Percentiles rank a stretch among this genome's conserved stretches.
Conservation (phyloP, 2,888 invertebrate genomes). For the Monoplex corrugatus region DNA sequence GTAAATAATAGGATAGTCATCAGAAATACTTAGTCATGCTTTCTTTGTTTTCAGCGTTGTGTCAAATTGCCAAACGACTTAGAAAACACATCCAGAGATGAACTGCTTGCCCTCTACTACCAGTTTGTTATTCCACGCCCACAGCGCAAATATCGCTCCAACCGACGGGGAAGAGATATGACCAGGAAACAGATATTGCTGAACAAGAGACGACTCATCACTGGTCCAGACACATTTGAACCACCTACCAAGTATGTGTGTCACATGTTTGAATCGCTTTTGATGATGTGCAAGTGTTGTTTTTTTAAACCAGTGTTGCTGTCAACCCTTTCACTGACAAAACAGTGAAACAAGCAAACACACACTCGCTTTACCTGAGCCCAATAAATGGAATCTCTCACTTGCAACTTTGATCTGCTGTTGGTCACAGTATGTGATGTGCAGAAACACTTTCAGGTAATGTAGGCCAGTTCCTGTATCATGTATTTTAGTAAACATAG, state of each 20-base stretch:
- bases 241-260: slow-evolving; percentile 60
- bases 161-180: slow-evolving; percentile 73
- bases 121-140: slow-evolving; percentile 75
- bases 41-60: slow-evolving; percentile 41
- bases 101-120: slow-evolving; percentile 74
- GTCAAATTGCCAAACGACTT: slow-evolving; percentile 59
- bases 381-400: too few species aligned
- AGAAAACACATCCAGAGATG: slow-evolving; percentile 65
- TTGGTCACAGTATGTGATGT: too few species aligned
- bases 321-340: too few species aligned
- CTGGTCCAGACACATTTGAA: slow-evolving; percentile 55
- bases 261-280: neutral
- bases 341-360: too few species aligned
- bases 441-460: too few species aligned
- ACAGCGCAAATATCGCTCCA: slow-evolving; percentile 74
- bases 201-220: slow-evolving; percentile 67
- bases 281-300: neutral
- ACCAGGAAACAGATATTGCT: slow-evolving; percentile 70
- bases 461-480: too few species aligned
- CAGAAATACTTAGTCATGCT: too few species aligned
- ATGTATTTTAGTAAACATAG: too few species aligned
- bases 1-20: too few species aligned
- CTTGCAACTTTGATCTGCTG: too few species aligned
- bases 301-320: neutral
- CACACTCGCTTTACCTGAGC: too few species aligned